Evolutionary conservation across 2,113 vertebrate species (phyloP), one percentile per base, ranked within the genome.

Genomic region (Eulacestoma nigropectus): DNA sequence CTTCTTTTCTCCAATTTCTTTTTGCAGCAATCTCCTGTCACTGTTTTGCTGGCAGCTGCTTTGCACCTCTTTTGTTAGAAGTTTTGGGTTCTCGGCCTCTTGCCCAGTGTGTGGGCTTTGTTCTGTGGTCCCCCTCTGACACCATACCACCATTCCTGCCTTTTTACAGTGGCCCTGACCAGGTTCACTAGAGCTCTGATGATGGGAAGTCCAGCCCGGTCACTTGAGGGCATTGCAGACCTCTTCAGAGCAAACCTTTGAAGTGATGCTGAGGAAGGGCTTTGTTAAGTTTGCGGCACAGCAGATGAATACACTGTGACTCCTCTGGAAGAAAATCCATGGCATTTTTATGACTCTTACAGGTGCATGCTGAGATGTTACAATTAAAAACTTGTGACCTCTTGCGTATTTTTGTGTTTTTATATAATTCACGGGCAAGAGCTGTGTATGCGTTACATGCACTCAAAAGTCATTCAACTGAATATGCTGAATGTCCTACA

Each of bases 181-280:
- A 39, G 33, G 17, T 37, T 85, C 50, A 17, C 19, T 42, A 17
- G 80, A 62, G 32, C 29, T 68, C 59, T 8, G 10, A 4, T 0
- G 14, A 14, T 23, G 62, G 90, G 57, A 83, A 82, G 69, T 47
- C 12, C 62, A 76, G 41, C 32, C n/a, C 21, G 65, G 46, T 91
- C 87, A 87, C 75, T 76, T 57, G 85, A 85, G 87, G 78, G 67
- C 94, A 94, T 87, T 73, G 85, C 46, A 92, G 85, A 64, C 19
- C 49, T 82, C 82, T 53, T 56, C 63, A 88, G 85, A 69, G 15
- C 32, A 90, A 84, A 77, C 10, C 19, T 65, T 39, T 53, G 20
- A 26, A n/a, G 41, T 1, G 33, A 30, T 55, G 50, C 62, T 83
- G 35, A 60, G 65, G 53, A 91, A 75, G n/a, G 42, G 20, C 65